These are phyloP conservation scores for Diploptera punctata DNA, from an alignment of 2,888 invertebrate genomes.

Conservation along the genomic window DNA sequence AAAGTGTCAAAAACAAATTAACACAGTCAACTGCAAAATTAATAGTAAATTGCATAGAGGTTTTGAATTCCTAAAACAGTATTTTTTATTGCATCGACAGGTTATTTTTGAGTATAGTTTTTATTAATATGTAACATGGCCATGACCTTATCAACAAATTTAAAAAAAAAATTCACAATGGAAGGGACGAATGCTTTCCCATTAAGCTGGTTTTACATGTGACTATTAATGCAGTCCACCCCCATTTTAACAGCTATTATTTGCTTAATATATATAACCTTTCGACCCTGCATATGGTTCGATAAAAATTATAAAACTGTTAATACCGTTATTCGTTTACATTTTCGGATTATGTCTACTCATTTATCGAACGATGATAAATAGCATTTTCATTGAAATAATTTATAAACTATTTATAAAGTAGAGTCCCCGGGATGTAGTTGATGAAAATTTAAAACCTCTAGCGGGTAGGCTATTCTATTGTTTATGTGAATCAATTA, in stretches of 20 bases:
- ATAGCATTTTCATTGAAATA: background rate
- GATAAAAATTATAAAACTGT: background rate
- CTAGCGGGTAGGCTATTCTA: background rate
- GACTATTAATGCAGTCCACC: background rate
- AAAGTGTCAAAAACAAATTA: too few relatives aligned
- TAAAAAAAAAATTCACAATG: too few relatives aligned
- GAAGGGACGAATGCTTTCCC: too few relatives aligned
- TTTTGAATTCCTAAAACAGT: too few relatives aligned
- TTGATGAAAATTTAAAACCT: background rate
- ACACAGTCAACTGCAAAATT: too few relatives aligned
- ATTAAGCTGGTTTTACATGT: background rate
- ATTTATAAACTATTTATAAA: constrained; percentile 15
- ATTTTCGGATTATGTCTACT: constrained; percentile 1
- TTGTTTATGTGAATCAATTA: background rate
- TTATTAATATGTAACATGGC: too few relatives aligned
- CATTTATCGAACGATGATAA: background rate
- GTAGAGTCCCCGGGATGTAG: background rate
- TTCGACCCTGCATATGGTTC: background rate
- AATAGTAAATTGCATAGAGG: too few relatives aligned
- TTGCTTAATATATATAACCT: background rate
- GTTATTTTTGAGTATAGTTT: too few relatives aligned
- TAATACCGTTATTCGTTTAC: constrained; percentile 1
- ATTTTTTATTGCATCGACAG: too few relatives aligned
- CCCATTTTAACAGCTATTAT: background rate
- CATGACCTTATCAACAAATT: too few relatives aligned